Evolutionary conservation across 2,888 invertebrate genomes (phyloP).

Genomic region (Scaptomyza cyrtandrae): DNA sequence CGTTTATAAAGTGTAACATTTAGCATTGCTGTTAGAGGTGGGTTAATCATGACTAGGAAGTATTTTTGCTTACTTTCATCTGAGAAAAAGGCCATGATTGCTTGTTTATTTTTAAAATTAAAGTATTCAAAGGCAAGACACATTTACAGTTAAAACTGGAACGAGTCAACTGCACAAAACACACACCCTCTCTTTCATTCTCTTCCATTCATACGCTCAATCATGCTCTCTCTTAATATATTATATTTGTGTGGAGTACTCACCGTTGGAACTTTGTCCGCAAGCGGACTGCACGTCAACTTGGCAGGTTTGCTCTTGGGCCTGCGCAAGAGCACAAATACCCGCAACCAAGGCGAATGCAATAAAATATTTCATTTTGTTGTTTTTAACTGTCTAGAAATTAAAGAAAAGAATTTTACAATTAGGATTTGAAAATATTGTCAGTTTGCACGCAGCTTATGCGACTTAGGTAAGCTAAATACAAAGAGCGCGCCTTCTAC

Average conservation of each 20-base stretch:
- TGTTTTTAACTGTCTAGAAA: slow-evolving; percentile 45
- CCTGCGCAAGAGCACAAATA: slow-evolving; percentile 84
- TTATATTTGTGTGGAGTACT: slow-evolving; percentile 49
- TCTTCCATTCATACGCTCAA: slow-evolving; percentile 38
- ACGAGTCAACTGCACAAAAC: slow-evolving; percentile 15
- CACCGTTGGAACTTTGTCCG: slow-evolving; percentile 55
- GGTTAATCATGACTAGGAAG: slow-evolving; percentile 33
- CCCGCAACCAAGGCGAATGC: slow-evolving; percentile 85
- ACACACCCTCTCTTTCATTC: slow-evolving; percentile 37
- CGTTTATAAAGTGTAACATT: neutral
- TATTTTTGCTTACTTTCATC: slow-evolving; percentile 74
- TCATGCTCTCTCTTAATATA: slow-evolving; percentile 24
- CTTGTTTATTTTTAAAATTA: slow-evolving; percentile 72
- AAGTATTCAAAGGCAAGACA: slow-evolving; percentile 50
- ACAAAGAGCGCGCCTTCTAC: slow-evolving; percentile 40
- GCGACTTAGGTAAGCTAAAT: slow-evolving; percentile 16
- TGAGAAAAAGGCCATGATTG: slow-evolving; percentile 80
- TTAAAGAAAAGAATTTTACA: slow-evolving; percentile 61
- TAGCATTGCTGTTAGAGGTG: slow-evolving; percentile 9
- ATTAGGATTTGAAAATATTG: slow-evolving; percentile 39
- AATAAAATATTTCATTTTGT: slow-evolving; percentile 86
- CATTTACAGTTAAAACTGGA: slow-evolving; percentile 55
- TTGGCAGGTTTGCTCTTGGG: slow-evolving; percentile 82
- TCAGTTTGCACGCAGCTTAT: slow-evolving; percentile 5
- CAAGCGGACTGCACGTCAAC: slow-evolving; percentile 40